phyloP scores from a whole-genome alignment of 2,113 vertebrate species.

The Collichthys lucidus region DNA sequence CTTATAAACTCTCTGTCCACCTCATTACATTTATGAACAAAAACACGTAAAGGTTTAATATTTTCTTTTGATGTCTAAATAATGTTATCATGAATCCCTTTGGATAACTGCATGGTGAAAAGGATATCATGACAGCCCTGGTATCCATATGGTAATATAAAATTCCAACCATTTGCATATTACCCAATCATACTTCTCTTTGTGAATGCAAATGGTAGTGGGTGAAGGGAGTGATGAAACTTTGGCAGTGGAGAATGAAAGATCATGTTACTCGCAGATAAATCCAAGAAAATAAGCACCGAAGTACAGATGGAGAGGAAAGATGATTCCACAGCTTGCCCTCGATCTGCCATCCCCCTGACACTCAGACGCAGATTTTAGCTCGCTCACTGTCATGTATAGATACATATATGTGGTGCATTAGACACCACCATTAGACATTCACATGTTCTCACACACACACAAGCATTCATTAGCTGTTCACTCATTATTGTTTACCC shows the following conservation, averaged over 20 bases:
- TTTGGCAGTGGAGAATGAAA: not conserved
- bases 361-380: conserved; percentile 6
- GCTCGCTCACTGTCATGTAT: conserved; percentile 25
- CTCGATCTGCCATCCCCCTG: conserved; percentile 33
- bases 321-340: conserved; percentile 26
- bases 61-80: too few species aligned
- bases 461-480: conserved; percentile 58
- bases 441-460: not conserved
- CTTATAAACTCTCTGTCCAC: too few species aligned
- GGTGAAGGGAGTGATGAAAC: not conserved
- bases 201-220: not conserved
- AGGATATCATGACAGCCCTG: too few species aligned
- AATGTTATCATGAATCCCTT: too few species aligned
- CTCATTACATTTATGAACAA: too few species aligned
- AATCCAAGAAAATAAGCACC: conserved; percentile 15
- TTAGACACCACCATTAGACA: conserved; percentile 28
- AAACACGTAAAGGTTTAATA: too few species aligned
- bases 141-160: not conserved
- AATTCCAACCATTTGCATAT: not conserved
- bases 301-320: conserved; percentile 44
- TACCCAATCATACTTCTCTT: not conserved
- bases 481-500: conserved; percentile 68
- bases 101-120: too few species aligned
- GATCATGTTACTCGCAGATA: conserved; percentile 17
- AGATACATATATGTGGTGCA: conserved; percentile 15